Base-by-base conservation (phyloP, 2,113 vertebrate genomes). In the Otocyon megalotis region DNA sequence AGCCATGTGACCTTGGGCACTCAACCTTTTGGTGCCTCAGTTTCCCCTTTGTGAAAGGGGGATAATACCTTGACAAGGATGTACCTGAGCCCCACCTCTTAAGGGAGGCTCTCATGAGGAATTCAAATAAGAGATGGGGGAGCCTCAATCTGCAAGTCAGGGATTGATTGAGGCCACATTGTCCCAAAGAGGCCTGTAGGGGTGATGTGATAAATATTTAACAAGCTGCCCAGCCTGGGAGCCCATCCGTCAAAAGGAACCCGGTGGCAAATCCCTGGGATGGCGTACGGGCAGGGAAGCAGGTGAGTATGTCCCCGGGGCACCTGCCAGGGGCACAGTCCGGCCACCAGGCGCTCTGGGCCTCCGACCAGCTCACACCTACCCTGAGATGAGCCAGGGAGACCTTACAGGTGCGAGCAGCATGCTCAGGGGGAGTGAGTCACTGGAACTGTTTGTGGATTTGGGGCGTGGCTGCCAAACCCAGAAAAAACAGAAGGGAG, bases 141-240 rank as follows among this genome's bases (percentile, higher is more conserved):
- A 22, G 24, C n/a, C 65, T 65, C 48, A 56, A 76, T 1, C 79
- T n/a, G 3, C 28, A 17, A 16, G 35, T 10, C 69, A n/a, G 79
- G 74, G 56, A 58, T 1, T n/a, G 56, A 58, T 1, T n/a, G 63
- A 79, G 43, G 54, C 48, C 43, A 15, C 30, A 16, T n/a, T 1
- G 20, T 12, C 54, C 53, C 26, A 15, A 7, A 50, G 53, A 81
- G 43, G 65, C 17, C 20, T 10, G 0, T 14, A 15, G 53, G 32
- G 63, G 10, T 37, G 63, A 43, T 0, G 3, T 3, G 10, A 22
- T 2, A n/a, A 56, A 74, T 56, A 69, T 17, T 56, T 30, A 50
- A 53, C 32, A 32, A 50, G 15, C 85, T 17, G 0, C 0, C 7
- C 1, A 8, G 63, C 24, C 82, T 4, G 14, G 60, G 88, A 32